Conservation (phyloP, 1,140 invertebrate species). For the Luehdorfia chinensis region DNA sequence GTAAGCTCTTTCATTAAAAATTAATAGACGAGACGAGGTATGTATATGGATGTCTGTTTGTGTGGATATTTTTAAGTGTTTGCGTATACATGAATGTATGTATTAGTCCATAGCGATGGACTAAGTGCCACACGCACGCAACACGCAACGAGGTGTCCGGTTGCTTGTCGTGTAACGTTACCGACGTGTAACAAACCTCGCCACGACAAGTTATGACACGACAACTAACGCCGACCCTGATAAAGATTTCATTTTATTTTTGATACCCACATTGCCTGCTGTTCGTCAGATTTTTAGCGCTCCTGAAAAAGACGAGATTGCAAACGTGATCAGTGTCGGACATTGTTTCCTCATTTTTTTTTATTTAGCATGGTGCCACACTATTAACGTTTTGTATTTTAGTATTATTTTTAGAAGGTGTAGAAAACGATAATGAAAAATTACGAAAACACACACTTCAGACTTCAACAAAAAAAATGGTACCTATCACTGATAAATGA, state of each 20-base stretch:
- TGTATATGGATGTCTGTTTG: too few relatives aligned
- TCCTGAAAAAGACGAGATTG: conserved; percentile 1
- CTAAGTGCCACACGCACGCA: conserved; percentile 36
- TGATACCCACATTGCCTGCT: conserved; percentile 33
- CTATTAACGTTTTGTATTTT: too few relatives aligned
- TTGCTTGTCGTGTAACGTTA: conserved; percentile 55
- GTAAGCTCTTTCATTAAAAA: too few relatives aligned
- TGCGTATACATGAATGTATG: not conserved
- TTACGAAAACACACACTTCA: too few relatives aligned
- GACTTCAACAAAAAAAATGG: too few relatives aligned
- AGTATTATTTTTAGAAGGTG: too few relatives aligned
- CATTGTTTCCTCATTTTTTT: conserved; percentile 2
- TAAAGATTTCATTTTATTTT: conserved; percentile 46
- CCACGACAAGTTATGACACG: conserved; percentile 60
- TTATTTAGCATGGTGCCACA: too few relatives aligned
- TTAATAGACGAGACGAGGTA: too few relatives aligned
- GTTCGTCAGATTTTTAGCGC: conserved; percentile 9
- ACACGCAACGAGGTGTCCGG: conserved; percentile 57
- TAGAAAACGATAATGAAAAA: too few relatives aligned
- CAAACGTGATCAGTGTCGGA: conserved; percentile 1
- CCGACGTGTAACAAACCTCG: conserved; percentile 49
- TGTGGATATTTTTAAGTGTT: not conserved
- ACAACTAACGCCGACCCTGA: conserved; percentile 44
- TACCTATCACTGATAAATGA: too few relatives aligned
- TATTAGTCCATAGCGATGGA: not conserved